Base-by-base conservation (phyloP, 2,113 vertebrate species). In the Porphyrio hochstetteri region DNA sequence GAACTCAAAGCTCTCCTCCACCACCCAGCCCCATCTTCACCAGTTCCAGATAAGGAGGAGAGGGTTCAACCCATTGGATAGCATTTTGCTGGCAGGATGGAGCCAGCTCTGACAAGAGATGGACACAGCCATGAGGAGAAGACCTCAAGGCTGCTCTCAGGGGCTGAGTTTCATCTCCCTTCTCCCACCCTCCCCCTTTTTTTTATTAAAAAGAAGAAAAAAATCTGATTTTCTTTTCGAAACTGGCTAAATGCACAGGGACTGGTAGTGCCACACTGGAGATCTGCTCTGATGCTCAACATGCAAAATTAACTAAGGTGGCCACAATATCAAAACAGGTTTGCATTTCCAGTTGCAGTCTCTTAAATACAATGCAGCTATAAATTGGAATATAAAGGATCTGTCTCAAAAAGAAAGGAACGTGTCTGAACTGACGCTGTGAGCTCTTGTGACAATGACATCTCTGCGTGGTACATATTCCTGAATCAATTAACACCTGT, bases 21-120 rank as follows among this genome's bases (percentile, higher is more conserved):
- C 52, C 52, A 53, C 52, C 52, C 25, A 53, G 25, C 11, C 52
- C 7, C 7, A 6, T 53, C 15, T 53, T 8, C 52, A 28, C 27
- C 52, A 53, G 25, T 28, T 53, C 14, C 13, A 8, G 52, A 28
- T 53, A 23, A 52, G 50, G 35, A 63, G 46, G 46, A 63, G 35
- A 40, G 16, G 35, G 36, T 9, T 21, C 2, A 10, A 28, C 40
- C 40, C 72, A 2, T 15, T 13, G 2, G 72, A 19, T 1, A 21
- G 72, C 38, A 40, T 40, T 40, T 40, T 2, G 35, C 5, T 5
- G 2, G 28, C 0, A 5, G 35, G 29, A 23, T 2, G 25, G 9
- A 31, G 52, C 5, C 11, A 7, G 12, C 15, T 24, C 40, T 24
- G n/a, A 31, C 6, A 13, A n/a, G 29, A 60, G 42, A 17, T 21